Percentiles rank a stretch among this genome's conserved stretches.
phyloP scores from a whole-genome alignment of 1,140 invertebrate species.

The Drosophila nasuta region DNA sequence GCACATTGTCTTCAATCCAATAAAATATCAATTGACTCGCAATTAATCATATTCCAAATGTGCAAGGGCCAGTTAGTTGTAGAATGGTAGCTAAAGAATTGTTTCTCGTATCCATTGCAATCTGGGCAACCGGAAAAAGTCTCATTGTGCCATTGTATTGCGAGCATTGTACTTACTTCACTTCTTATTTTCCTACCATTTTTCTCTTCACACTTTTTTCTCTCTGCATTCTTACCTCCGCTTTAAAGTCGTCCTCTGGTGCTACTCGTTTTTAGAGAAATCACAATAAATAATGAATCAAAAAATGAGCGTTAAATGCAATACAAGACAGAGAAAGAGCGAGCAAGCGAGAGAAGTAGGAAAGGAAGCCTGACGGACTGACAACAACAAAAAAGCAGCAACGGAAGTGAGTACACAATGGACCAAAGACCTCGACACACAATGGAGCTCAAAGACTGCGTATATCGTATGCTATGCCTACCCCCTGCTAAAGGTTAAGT shows the following conservation, averaged over 20 bases:
- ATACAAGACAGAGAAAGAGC: slow-evolving; percentile 56
- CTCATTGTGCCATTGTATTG: slow-evolving; percentile 61
- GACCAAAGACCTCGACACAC: slow-evolving; percentile 49
- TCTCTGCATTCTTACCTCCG: slow-evolving; percentile 12
- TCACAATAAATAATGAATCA: slow-evolving; percentile 84
- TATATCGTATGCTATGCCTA: slow-evolving; percentile 17
- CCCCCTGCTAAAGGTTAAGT: slow-evolving; percentile 66
- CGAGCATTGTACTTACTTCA: slow-evolving; percentile 47
- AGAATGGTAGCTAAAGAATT: background rate
- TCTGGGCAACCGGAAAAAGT: slow-evolving; percentile 66
- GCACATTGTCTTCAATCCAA: slow-evolving; percentile 59
- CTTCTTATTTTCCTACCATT: slow-evolving; percentile 45
- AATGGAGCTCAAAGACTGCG: slow-evolving; percentile 27
- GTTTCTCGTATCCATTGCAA: slow-evolving; percentile 2
- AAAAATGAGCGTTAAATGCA: slow-evolving; percentile 84
- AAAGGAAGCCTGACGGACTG: background rate
- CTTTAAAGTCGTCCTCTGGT: slow-evolving; percentile 51
- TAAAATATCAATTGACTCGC: slow-evolving; percentile 84
- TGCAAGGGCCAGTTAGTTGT: slow-evolving; percentile 47
- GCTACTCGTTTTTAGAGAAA: slow-evolving; percentile 73
- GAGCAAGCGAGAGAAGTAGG: slow-evolving; percentile 21
- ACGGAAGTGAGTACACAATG: slow-evolving; percentile 75
- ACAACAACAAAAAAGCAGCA: slow-evolving; percentile 64
- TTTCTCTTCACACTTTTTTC: slow-evolving; percentile 73
- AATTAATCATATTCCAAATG: slow-evolving; percentile 83